These are phyloP conservation scores for Characodon lateralis DNA, from an alignment of 2,797 vertebrate genomes.

Conservation along the genomic window DNA sequence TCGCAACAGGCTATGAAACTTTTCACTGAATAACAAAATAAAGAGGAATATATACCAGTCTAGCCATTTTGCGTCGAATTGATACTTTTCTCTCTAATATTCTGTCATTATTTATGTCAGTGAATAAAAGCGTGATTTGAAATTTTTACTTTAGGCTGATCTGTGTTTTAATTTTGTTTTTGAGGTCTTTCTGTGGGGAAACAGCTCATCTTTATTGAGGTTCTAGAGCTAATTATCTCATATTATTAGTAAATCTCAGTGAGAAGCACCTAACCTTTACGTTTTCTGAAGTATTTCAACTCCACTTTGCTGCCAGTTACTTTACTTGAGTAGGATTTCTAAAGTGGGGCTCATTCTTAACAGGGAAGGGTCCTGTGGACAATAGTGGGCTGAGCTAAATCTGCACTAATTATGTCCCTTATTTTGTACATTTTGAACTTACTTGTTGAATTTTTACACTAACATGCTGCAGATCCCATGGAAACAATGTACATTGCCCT, in stretches of 20 bases:
- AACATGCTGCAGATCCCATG: background rate
- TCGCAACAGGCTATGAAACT: background rate
- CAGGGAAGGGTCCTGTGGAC: background rate
- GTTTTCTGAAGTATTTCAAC: too few species aligned
- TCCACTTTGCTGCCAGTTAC: background rate
- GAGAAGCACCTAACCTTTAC: background rate
- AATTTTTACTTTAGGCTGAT: background rate
- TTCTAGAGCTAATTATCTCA: background rate
- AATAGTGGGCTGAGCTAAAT: background rate
- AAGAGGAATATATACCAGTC: too few species aligned
- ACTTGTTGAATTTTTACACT: background rate
- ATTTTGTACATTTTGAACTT: background rate
- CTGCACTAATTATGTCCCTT: background rate
- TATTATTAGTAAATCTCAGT: background rate
- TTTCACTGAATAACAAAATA: background rate
- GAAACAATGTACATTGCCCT: background rate
- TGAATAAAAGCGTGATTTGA: background rate
- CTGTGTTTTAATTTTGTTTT: background rate
- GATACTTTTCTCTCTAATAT: background rate
- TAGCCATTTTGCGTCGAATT: too few species aligned
- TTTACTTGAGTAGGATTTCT: background rate
- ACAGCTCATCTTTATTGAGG: background rate
- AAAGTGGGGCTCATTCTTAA: background rate
- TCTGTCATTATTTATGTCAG: background rate
- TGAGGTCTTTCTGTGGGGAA: background rate